Evolutionary conservation across 1,140 invertebrate genomes (phyloP).

Genomic region (Nylanderia fulva): DNA sequence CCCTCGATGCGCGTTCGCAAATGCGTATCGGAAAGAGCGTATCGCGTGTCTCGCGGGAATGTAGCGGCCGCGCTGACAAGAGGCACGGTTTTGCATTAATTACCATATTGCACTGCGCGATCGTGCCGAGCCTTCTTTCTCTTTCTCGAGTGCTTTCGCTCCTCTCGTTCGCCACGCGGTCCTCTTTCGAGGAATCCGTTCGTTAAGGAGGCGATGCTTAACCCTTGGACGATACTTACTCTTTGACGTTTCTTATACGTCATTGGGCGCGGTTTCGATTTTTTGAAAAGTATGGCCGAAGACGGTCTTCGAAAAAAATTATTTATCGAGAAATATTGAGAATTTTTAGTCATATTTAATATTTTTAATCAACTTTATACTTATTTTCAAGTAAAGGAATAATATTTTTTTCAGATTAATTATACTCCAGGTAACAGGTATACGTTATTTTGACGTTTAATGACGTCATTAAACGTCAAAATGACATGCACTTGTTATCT

Average conservation of each 20-base stretch:
- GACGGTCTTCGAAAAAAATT: no score
- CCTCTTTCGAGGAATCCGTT: conserved; percentile 57
- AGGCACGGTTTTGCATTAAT: conserved; percentile 70
- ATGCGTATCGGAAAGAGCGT: conserved; percentile 65
- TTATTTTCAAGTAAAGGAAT: no score
- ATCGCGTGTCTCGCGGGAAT: conserved; percentile 70
- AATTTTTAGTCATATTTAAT: no score
- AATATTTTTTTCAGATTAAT: no score
- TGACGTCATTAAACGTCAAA: no score
- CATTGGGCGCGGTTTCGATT: not conserved
- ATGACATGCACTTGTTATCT: no score
- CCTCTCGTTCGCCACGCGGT: no score
- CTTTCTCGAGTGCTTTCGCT: not conserved
- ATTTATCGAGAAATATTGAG: no score
- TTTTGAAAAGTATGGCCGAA: no score
- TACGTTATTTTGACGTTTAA: no score
- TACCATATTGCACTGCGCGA: conserved; percentile 64
- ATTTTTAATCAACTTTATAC: no score
- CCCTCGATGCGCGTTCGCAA: conserved; percentile 54
- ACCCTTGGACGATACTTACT: conserved; percentile 22
- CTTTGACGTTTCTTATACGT: conserved; percentile 29
- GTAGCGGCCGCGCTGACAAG: conserved; percentile 63
- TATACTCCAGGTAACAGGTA: no score
- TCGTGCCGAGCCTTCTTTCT: conserved; percentile 18
- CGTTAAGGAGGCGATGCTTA: conserved; percentile 49